These are phyloP conservation scores for Pomacea maculata DNA, from an alignment of 1,140 invertebrate species.

Conservation along the genomic window DNA sequence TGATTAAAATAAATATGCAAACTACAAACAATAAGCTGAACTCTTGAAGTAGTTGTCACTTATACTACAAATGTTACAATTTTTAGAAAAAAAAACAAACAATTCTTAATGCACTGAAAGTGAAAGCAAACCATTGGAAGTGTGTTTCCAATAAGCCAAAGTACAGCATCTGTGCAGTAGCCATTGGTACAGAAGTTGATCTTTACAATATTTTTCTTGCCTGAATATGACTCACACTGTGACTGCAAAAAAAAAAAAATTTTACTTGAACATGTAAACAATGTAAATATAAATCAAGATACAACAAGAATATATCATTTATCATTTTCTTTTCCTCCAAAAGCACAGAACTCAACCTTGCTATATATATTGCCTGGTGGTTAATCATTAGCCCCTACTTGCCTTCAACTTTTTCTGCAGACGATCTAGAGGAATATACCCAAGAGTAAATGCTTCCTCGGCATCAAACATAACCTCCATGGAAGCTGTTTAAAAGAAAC, in stretches of 20 bases:
- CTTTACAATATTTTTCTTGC: conserved; percentile 17
- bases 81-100: not conserved
- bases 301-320: not conserved
- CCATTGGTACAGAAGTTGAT: conserved; percentile 40
- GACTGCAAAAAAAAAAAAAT: not conserved
- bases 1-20: not conserved
- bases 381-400: not conserved
- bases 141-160: conserved; percentile 20
- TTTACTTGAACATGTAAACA: no score
- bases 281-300: not conserved
- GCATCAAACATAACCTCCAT: conserved; percentile 9
- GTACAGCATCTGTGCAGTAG: conserved; percentile 40
- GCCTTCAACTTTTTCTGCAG: conserved; percentile 24
- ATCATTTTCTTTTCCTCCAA: not conserved
- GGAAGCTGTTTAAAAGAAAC: not conserved
- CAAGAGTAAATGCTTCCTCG: conserved; percentile 29
- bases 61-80: not conserved
- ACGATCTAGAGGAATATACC: conserved; percentile 30
- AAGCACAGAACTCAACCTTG: not conserved
- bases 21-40: not conserved
- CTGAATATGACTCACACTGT: conserved; percentile 1
- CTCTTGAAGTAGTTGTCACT: not conserved
- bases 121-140: conserved; percentile 27
- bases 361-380: not conserved
- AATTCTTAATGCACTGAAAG: not conserved